Conservation (phyloP, 2,888 invertebrate genomes). For the Petrophora chlorosata region DNA sequence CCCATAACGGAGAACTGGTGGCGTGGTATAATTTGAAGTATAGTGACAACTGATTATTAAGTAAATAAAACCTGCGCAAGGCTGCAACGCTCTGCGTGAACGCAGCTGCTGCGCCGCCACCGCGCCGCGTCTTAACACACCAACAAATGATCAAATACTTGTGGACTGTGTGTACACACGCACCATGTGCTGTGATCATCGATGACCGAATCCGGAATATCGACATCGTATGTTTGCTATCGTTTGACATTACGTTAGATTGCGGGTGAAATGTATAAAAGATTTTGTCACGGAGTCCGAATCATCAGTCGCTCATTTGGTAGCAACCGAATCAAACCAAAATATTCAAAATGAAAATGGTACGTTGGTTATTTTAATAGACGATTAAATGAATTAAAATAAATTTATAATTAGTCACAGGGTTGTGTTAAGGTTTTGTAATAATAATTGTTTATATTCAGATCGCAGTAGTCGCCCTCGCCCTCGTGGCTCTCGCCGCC, state of each 20-base stretch:
- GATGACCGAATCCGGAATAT: conserved; percentile 69
- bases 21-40: conserved; percentile 41
- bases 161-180: conserved; percentile 34
- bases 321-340: conserved; percentile 58
- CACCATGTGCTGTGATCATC: conserved; percentile 47
- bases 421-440: neutral
- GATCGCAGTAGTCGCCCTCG: conserved; percentile 55
- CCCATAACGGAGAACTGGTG: conserved; percentile 10
- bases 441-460: conserved; percentile 15
- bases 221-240: conserved; percentile 64
- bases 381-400: too few species aligned
- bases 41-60: conserved; percentile 55
- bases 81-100: conserved; percentile 38
- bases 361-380: conserved; percentile 52
- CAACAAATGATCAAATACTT: conserved; percentile 41
- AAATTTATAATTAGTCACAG: too few species aligned
- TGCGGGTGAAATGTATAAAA: conserved; percentile 75
- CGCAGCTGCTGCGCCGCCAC: too few species aligned
- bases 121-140: conserved; percentile 33
- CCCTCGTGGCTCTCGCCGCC: conserved; percentile 59
- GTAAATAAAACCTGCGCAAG: conserved; percentile 60
- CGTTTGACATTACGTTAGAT: conserved; percentile 71
- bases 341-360: conserved; percentile 72
- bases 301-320: conserved; percentile 72
- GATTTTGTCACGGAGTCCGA: conserved; percentile 56